Evolutionary conservation across 2,797 vertebrate genomes (phyloP), one percentile per base, ranked within the genome.

Genomic region (Pangasius krempfi): DNA sequence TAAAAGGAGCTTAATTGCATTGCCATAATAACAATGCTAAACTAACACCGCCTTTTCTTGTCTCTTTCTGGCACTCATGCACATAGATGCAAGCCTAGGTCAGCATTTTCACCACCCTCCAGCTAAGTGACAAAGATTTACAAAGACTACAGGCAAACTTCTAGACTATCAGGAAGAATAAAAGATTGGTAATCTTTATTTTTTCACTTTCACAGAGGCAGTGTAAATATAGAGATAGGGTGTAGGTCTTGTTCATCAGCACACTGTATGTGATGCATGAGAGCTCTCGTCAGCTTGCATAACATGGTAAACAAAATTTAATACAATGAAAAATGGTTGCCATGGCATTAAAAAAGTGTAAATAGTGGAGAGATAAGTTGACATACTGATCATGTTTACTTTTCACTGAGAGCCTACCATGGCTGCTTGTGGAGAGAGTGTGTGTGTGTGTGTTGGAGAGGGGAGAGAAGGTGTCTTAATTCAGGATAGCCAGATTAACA

Each of bases 301-400:
- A 81, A 81, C 54, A 58, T 25, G 30, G 78, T 66, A 73, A 56
- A 88, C 52, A 27, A 73, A 54, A 58, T 56, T 85, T 47, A 68
- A 85, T 44, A 79, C 60, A 68, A 12, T 37, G 47, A 40, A 75
- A 78, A 78, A 79, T 44, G 58, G 83, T 79, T 79, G 8, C 79
- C 83, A 88, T 88, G 87, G 37, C 58, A 84, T 88, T 78, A 88
- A 85, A 50, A 50, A 7, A 33, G 50, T 68, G 60, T 79, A 85
- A 85, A 70, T 40, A 56, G 33, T 37, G 54, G 52, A 8, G 62
- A 52, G 73, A 88, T 78, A 78, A 66, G 58, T 10, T 52, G 4
- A 72, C 47, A 85, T n/a, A 68, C 72, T 68, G 72, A 68, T 4
- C 33, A 6, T 85, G 73, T 88, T 88, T 85, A 70, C 52, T 85